Base-by-base conservation (phyloP, 2,888 invertebrate genomes). In the Mylabris sibirica region DNA sequence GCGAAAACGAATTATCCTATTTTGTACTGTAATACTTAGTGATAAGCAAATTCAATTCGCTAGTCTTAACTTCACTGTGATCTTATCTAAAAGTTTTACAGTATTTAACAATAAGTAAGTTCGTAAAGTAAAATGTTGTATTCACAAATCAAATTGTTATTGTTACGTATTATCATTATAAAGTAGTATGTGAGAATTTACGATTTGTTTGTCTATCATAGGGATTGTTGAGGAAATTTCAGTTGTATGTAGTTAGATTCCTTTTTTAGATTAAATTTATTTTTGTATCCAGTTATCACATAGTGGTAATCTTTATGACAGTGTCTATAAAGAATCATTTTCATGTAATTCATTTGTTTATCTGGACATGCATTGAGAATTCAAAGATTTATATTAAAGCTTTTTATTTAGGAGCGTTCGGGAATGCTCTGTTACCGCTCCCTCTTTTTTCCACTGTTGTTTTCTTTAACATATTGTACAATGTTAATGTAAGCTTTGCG, bases 21-120 rank as follows among this genome's bases (percentile, higher is more conserved):
- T 57, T 22, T 24, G 22, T 8, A 22, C 57, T 24, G 24, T 57
- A 24, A 73, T 66, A 67, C 62, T 67, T 62, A 34, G 53, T 69
- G 75, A 75, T 75, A 75, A 74, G 73, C 74, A 74, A 74, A 75
- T 75, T 74, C 74, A 74, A 74, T 74, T 75, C 68, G 73, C 75
- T 72, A 74, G 75, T 70, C 67, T 69, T 68, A 69, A 73, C 71
- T 66, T 71, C 65, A 63, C 62, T 72, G 65, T 64, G 66, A 66
- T 70, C 71, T 75, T 75, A 75, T 75, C 74, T 66, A 64, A 68
- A 68, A 64, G 64, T 70, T 41, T 70, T 69, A 71, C 64, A 72
- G 75, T 74, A 74, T 35, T 5, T 30, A 30, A 30, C 30, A 35
- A 9, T 35, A 70, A 65, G 63, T 63, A 63, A 67, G 74, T 67